These are phyloP conservation scores for Nipponacmea schrenckii DNA, from an alignment of 2,888 invertebrate genomes.

Conservation along the genomic window DNA sequence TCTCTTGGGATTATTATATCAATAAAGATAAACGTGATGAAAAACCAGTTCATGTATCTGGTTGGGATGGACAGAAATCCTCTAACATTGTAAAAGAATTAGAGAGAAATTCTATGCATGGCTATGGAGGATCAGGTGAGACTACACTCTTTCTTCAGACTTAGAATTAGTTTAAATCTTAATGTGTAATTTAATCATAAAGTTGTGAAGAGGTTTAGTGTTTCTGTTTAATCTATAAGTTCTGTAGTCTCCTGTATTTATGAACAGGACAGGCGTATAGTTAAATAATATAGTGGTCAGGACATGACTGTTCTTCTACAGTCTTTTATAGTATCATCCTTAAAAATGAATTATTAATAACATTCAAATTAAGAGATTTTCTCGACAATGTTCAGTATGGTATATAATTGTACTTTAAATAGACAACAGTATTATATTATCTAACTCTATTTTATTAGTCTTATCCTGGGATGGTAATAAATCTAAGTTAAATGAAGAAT, in stretches of 20 bases:
- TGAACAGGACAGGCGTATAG: too few relatives aligned
- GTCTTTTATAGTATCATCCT: too few relatives aligned
- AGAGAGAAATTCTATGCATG: constrained; percentile 77
- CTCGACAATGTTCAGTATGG: background rate
- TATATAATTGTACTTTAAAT: background rate
- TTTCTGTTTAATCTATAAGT: too few relatives aligned
- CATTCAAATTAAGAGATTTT: background rate
- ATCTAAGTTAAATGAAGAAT: constrained; percentile 79
- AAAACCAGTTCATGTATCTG: constrained; percentile 11
- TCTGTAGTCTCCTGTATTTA: too few relatives aligned
- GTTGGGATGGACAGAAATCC: constrained; percentile 54
- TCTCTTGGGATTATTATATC: constrained; percentile 43
- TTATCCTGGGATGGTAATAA: constrained; percentile 83
- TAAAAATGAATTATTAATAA: too few relatives aligned
- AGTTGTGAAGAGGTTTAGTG: too few relatives aligned
- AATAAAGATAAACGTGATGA: constrained; percentile 36
- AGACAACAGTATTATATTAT: background rate
- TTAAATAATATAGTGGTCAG: too few relatives aligned
- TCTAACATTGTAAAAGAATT: constrained; percentile 73
- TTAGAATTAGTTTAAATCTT: constrained; percentile 3
- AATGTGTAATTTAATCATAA: background rate
- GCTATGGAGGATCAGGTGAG: constrained; percentile 74
- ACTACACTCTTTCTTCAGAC: constrained; percentile 8
- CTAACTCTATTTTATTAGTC: constrained; percentile 71
- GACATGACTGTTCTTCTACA: too few relatives aligned